Base-by-base conservation (phyloP, 2,113 vertebrate species). In the Tenebrosternarchus preto region DNA sequence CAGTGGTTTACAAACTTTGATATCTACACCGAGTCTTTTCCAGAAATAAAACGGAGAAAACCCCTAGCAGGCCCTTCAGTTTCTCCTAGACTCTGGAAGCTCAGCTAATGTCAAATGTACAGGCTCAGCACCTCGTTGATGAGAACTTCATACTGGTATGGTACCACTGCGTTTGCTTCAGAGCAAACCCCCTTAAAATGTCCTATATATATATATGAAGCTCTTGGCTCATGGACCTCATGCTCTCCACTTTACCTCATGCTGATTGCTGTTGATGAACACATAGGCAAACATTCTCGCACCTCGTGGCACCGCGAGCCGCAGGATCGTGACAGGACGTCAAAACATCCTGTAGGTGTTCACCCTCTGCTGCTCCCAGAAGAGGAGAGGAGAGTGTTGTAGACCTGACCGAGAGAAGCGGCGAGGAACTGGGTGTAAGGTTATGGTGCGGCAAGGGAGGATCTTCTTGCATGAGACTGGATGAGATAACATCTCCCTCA, bases 401-500 rank as follows among this genome's bases (percentile, higher is more conserved):
- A 15, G 46, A 29, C n/a, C 63, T 63, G 55, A n/a, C 33, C 66
- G 33, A 24, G 29, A 5, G 19, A 55, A 29, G 11, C 15, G 12
- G 25, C 31, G 61, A 64, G 61, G 61, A 29, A 5, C 61, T 31
- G 25, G 3, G 61, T 31, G 67, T 56, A 2, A 68, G 50, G 29
- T 77, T 19, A 39, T 77, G 67, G 85, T 88, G 83, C 88, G 83
- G 88, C 89, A 83, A 84, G 88, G 89, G 90, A 91, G 88, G 88
- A 91, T 91, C 84, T 84, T 77, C 90, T 90, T 91, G 86, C 87
- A 86, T 83, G 85, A 86, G 80, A 87, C 80, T 85, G 69, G 83
- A 87, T 89, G 86, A 88, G 89, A 91, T 91, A 89, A 88, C 87
- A 91, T 91, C 89, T 82, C 85, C 86, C 80, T 86, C 89, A 91